Evolutionary conservation across 2,888 invertebrate species (phyloP), one percentile per base, ranked within the genome.

Genomic region (Eumerus sabulonum): DNA sequence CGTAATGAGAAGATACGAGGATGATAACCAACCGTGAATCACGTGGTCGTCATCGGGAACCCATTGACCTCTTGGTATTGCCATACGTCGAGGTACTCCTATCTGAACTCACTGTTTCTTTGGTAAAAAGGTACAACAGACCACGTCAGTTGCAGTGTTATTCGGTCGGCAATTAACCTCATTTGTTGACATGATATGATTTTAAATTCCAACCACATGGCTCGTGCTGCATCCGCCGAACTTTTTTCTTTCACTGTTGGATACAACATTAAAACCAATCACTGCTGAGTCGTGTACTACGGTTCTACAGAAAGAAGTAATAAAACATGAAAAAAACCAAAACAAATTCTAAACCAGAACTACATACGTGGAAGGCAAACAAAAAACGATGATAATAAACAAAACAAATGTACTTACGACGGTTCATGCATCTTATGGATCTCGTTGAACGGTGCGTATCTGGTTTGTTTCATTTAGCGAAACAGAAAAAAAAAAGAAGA

Each of bases 151-250:
- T 50, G 45, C 57, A 67, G 40, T 62, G 57, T 68, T 68, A 36
- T 59, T 63, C 53, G 11, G 53, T 59, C 48, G 67, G 72, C 67
- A 77, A 77, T 77, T 77, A 77, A 77, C 77, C 77, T 73, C 77
- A 72, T 63, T 77, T 77, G 77, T 72, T 77, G 77, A 77, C 77
- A 73, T 77, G 77, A 73, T 77, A 73, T 73, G 77, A 77, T 72
- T 77, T 63, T 16, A 57, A 77, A 77, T 72, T 77, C 66, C 72
- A 77, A 56, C 60, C 76, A 77, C 67, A 72, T 67, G 72, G 76
- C 57, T 53, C 53, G 63, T 59, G 50, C 42, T 62, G 66, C 56
- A 27, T 59, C 19, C 63, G 62, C 54, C 40, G 12, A 9, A 12
- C n/a, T 60, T 19, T 11, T 48, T 51, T 16, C 3, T 1, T 40